Conservation (phyloP, 2,113 vertebrate genomes). For the Nothobranchius furzeri region DNA sequence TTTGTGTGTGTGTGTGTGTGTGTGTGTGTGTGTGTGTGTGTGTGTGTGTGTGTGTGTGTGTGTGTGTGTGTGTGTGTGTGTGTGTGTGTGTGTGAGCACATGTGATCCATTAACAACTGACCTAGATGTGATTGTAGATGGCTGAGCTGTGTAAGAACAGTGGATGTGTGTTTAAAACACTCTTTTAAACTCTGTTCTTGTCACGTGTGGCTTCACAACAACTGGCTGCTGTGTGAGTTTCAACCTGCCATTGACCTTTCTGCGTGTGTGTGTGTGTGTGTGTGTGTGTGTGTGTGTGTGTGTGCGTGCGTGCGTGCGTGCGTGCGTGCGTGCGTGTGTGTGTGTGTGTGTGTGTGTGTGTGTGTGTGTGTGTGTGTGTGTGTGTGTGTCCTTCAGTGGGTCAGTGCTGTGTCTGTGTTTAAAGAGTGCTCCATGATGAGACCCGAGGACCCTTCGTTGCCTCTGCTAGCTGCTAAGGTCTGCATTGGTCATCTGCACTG, state of each 20-base stretch:
- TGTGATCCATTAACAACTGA: slow-evolving; percentile 67
- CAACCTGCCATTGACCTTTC: slow-evolving; percentile 24
- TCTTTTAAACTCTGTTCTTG: slow-evolving; percentile 17
- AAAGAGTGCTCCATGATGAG: slow-evolving; percentile 89
- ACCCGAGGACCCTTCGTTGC: slow-evolving; percentile 88
- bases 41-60: no score
- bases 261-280: slow-evolving; percentile 10
- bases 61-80: not conserved
- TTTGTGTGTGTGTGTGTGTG: no score
- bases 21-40: no score
- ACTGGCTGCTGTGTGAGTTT: slow-evolving; percentile 12
- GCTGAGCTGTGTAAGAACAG: slow-evolving; percentile 49
- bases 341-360: slow-evolving; percentile 30
- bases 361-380: slow-evolving; percentile 30
- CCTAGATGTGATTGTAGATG: slow-evolving; percentile 66
- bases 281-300: slow-evolving; percentile 34
- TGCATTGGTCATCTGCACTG: slow-evolving; percentile 94
- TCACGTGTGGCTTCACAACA: slow-evolving; percentile 12
- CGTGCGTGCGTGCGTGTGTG: slow-evolving; percentile 15
- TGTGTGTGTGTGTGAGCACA: slow-evolving; percentile 31
- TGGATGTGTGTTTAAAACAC: slow-evolving; percentile 10
- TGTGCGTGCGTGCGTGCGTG: slow-evolving; percentile 7
- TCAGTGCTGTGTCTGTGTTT: slow-evolving; percentile 91
- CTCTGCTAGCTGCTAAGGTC: slow-evolving; percentile 93
- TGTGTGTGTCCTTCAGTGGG: slow-evolving; percentile 73